phyloP scores from a whole-genome alignment of 2,888 invertebrate genomes.

The Caenorhabditis wallacei region DNA sequence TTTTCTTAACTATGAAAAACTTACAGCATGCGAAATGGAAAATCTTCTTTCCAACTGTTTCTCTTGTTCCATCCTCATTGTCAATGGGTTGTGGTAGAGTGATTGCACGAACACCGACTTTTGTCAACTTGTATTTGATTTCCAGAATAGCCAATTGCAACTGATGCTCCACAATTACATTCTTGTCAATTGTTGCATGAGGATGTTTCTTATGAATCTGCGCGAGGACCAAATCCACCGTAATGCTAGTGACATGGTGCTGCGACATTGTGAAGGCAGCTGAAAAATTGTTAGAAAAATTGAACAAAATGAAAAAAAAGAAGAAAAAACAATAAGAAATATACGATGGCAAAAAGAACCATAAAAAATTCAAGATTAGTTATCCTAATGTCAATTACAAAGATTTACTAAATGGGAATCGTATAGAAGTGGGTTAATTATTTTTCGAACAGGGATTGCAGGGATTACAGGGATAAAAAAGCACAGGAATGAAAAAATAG shows the following conservation, averaged over 20 bases:
- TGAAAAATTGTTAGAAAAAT: neutral
- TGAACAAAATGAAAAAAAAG: no score
- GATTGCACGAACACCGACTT: neutral
- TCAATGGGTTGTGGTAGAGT: neutral
- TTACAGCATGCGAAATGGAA: constrained; percentile 1
- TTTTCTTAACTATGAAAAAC: neutral
- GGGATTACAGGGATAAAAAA: no score
- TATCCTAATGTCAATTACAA: no score
- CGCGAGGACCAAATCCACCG: neutral
- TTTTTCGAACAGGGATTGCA: no score
- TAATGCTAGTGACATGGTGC: neutral
- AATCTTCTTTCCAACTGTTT: no score
- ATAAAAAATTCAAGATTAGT: no score
- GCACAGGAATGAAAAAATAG: no score
- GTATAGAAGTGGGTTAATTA: no score
- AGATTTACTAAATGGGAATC: no score
- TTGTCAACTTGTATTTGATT: neutral
- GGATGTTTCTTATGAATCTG: neutral
- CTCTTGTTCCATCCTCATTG: no score
- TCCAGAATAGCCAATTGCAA: neutral
- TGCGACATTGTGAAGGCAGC: neutral
- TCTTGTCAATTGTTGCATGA: neutral
- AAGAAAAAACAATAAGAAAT: no score
- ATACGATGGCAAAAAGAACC: no score
- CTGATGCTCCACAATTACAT: neutral